Percentiles rank a stretch among this genome's conserved stretches.
phyloP scores from a whole-genome alignment of 2,113 vertebrate genomes.

The Tragelaphus scriptus region DNA sequence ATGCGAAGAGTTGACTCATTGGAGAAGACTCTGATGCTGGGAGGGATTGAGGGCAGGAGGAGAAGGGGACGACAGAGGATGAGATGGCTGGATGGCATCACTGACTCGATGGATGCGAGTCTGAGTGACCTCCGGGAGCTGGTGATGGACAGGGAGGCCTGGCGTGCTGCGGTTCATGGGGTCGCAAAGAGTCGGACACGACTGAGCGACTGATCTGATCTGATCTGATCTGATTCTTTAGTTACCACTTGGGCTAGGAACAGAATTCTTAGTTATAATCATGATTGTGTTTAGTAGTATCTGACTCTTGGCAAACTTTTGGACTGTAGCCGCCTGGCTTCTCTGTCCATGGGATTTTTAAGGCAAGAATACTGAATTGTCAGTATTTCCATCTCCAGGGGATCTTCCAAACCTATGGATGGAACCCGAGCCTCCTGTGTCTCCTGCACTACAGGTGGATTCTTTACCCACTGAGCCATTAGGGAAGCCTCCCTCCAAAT shows the following conservation, averaged over 20 bases:
- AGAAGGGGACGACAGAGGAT: too few relatives aligned
- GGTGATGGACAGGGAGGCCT: too few relatives aligned
- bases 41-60: too few relatives aligned
- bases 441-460: background rate
- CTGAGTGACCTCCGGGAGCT: too few relatives aligned
- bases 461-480: background rate
- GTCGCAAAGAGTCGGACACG: too few relatives aligned
- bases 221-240: too few relatives aligned
- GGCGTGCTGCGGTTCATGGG: too few relatives aligned
- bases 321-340: background rate
- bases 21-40: too few relatives aligned
- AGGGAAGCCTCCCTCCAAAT: background rate
- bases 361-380: background rate
- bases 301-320: background rate
- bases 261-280: background rate
- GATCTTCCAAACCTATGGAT: background rate
- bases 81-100: too few relatives aligned
- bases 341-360: background rate
- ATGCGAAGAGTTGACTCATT: too few relatives aligned
- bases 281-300: background rate
- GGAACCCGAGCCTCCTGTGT: background rate
- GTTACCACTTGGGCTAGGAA: background rate
- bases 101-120: too few relatives aligned
- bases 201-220: too few relatives aligned
- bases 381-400: background rate